Base-by-base conservation (phyloP, 2,797 vertebrate species). In the Hafferia zeledoni region DNA sequence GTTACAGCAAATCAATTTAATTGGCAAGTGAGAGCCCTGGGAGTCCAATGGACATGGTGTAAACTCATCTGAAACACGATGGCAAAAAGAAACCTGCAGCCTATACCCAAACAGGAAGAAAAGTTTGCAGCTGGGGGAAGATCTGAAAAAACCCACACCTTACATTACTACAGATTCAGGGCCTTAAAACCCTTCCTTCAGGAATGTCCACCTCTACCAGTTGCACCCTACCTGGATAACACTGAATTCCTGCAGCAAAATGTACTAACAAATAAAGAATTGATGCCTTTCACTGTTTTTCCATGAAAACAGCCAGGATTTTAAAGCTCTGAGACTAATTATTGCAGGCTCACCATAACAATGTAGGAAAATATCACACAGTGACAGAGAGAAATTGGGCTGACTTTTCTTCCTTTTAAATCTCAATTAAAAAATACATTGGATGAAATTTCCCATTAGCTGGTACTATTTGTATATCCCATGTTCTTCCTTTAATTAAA, bases 401-500 rank as follows among this genome's bases (percentile, higher is more conserved):
- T 25, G 68, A 83, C 60, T 53, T 93, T 75, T 90, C 91, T 90
- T 79, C 87, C 57, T 88, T 97, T 93, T 96, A 90, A 96, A 95
- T 97, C 97, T 97, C 97, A 98, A 97, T 98, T 97, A 98, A 98
- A 98, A 97, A 75, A 98, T 96, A 96, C 97, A 98, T 93, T 74
- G 37, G 94, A 94, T 95, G 93, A 96, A 97, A 97, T 94, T 96
- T 97, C 97, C 97, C 97, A 97, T 97, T 97, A 98, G 96, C 97
- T 96, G 87, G 75, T 94, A 96, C 91, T 96, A 95, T 96, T 97
- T 96, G 94, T 95, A 95, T 93, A 96, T 96, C 83, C 95, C 96
- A 85, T 94, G 91, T 97, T 98, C 97, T 96, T 97, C 49, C 97
- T 97, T 98, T 98, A 98, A 98, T 98, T 98, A 98, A 98, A 98